These are phyloP conservation scores for Erebia palarica DNA, from an alignment of 2,888 invertebrate species.

Conservation along the genomic window DNA sequence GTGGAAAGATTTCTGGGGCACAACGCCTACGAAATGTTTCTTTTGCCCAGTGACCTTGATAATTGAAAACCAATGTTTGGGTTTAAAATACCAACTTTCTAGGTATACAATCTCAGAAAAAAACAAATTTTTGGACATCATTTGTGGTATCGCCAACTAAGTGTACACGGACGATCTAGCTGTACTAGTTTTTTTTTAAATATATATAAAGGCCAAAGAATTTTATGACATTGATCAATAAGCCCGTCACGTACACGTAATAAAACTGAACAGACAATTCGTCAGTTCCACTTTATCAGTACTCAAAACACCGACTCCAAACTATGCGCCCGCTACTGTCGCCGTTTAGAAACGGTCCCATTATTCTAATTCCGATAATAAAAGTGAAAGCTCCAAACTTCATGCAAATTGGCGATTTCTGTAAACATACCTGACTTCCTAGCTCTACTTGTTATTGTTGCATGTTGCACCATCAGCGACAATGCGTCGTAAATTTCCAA, in stretches of 20 bases:
- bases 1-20: too few relatives aligned
- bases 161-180: background rate
- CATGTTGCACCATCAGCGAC: constrained; percentile 66
- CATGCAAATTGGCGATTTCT: constrained; percentile 64
- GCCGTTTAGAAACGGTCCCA: constrained; percentile 51
- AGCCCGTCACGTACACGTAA: constrained; percentile 1
- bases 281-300: constrained; percentile 18
- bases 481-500: constrained; percentile 67
- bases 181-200: background rate
- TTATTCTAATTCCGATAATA: constrained; percentile 62
- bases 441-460: constrained; percentile 55
- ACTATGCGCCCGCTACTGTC: constrained; percentile 42
- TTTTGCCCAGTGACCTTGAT: too few relatives aligned
- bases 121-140: too few relatives aligned
- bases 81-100: too few relatives aligned
- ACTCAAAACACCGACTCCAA: constrained; percentile 43
- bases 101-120: too few relatives aligned
- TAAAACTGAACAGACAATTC: constrained; percentile 15
- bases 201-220: background rate
- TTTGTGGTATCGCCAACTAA: too few relatives aligned
- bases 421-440: constrained; percentile 60
- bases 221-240: constrained; percentile 3
- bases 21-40: too few relatives aligned
- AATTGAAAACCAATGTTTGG: too few relatives aligned
- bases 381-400: constrained; percentile 71